Evolutionary conservation across 2,888 invertebrate genomes (phyloP), one percentile per base, ranked within the genome.

Genomic region (Drosophila hamatofila): DNA sequence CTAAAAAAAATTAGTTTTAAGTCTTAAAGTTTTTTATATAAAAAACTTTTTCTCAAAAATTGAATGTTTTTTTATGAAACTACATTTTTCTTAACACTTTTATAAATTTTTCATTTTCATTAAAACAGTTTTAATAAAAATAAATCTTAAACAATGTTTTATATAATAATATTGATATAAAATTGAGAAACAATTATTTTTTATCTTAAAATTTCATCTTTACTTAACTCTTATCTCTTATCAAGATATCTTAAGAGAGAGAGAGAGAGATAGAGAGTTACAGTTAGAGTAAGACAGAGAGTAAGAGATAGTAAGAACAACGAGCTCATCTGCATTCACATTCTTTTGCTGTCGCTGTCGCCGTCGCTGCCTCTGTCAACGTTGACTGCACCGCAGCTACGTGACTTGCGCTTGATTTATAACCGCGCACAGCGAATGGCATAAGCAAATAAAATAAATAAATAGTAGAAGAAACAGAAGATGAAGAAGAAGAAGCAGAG

Each of bases 381-480:
- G 70, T 46, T 33, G 76, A 52, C 56, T 60, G 63, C 23, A 59
- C 41, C 49, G 49, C 49, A 49, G 56, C 65, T 35, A 87, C 88
- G 88, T 84, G 83, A 75, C 84, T 86, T 67, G 72, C 55, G 80
- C 71, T 73, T 73, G 79, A 85, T 84, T 84, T 85, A 83, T 76
- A 79, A 80, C 88, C 54, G 85, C 68, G 81, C 72, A 66, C 74
- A 72, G 72, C 75, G 69, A 73, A 52, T 67, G 14, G 35, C 68
- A 68, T 66, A 68, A 60, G 55, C 57, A 80, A 74, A 72, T 63
- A 75, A 80, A 74, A 72, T 63, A 75, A 63, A 59, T 63, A 62
- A 54, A 23, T 14, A 35, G 49, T 21, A 54, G 25, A n/a, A n/a
- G 46, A 23, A 11, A 39, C 39, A 8, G n/a, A n/a, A n/a, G n/a